These are phyloP conservation scores for Embidobia sp. DNA, from an alignment of 2,888 invertebrate species.

Conservation along the genomic window DNA sequence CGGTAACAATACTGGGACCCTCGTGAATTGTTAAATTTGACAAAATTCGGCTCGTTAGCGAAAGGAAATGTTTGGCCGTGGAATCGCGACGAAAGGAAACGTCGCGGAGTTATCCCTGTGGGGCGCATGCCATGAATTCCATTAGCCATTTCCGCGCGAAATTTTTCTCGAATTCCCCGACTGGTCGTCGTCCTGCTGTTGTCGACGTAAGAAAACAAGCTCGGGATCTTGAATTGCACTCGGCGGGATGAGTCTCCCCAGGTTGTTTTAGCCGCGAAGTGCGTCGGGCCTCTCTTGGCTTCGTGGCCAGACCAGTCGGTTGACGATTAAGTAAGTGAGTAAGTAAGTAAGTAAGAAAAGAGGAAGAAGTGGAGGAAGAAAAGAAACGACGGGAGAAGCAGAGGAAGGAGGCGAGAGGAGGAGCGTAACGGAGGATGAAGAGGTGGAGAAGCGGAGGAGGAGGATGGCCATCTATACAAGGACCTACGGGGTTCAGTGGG, in stretches of 20 bases:
- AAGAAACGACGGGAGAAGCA: slow-evolving; percentile 37
- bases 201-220: slow-evolving; percentile 60
- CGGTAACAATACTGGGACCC: no score
- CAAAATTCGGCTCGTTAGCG: slow-evolving; percentile 3
- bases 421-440: slow-evolving; percentile 26
- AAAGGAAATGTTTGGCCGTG: slow-evolving; percentile 45
- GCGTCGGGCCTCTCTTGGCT: slow-evolving; percentile 38
- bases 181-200: slow-evolving; percentile 42
- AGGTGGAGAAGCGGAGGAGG: slow-evolving; percentile 48
- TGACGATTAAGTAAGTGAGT: slow-evolving; percentile 69
- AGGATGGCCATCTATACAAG: slow-evolving; percentile 77
- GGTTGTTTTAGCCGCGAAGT: slow-evolving; percentile 39
- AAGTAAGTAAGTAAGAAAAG: slow-evolving; percentile 65
- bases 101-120: slow-evolving; percentile 34
- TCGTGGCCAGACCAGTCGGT: slow-evolving; percentile 52
- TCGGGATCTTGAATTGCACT: slow-evolving; percentile 49
- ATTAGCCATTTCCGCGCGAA: slow-evolving; percentile 54
- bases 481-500: slow-evolving; percentile 80
- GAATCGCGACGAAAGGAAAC: slow-evolving; percentile 55
- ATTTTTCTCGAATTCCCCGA: slow-evolving; percentile 59
- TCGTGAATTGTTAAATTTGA: no score
- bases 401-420: slow-evolving; percentile 63
- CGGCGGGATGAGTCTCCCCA: slow-evolving; percentile 35
- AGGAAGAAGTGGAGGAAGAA: slow-evolving; percentile 42
- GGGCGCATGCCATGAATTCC: slow-evolving; percentile 42